Evolutionary conservation across 2,797 vertebrate species (phyloP), one percentile per base, ranked within the genome.

Genomic region (Nyctalus aviator): DNA sequence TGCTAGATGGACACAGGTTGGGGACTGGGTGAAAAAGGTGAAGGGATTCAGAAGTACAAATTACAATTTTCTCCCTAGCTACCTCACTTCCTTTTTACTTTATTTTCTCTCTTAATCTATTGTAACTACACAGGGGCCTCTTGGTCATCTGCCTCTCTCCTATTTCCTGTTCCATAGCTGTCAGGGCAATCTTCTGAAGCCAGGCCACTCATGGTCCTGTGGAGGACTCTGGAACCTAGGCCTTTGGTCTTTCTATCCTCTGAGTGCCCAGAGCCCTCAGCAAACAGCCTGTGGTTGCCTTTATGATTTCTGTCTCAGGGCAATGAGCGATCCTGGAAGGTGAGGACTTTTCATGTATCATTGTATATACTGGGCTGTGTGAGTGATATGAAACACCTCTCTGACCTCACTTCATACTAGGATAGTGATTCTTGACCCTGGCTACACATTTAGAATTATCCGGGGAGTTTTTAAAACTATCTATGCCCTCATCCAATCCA

Each of bases 51-150:
- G 73, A 32, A 76, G 73, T 6, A 32, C 73, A 48, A 53, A 53
- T 32, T 35, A 20, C 46, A 25, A 2, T 25, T 30, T 46, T 64
- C 37, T 59, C 37, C 55, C 35, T 37, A 27, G 35, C 48, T 69
- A 59, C 71, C 12, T 21, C 1, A 4, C 32, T 93, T 92, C 59
- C 35, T 81, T 95, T 79, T 91, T 35, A n/a, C 57, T 64, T 86
- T 30, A 48, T 59, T 77, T 27, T 84, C 50, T 72, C 13, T 79
- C 57, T 75, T n/a, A 18, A 50, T 85, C 30, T 78, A 5, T 6
- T 5, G 12, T 55, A 41, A 76, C 44, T 35, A 17, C 35, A 41
- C 44, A 62, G 46, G 8, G 10, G 14, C 18, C n/a, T 66, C 53
- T 69, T 35, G 13, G 59, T 32, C 23, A 20, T 41, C 62, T 20